phyloP scores from a whole-genome alignment of 1,140 invertebrate genomes.

The Monochamus saltuarius region DNA sequence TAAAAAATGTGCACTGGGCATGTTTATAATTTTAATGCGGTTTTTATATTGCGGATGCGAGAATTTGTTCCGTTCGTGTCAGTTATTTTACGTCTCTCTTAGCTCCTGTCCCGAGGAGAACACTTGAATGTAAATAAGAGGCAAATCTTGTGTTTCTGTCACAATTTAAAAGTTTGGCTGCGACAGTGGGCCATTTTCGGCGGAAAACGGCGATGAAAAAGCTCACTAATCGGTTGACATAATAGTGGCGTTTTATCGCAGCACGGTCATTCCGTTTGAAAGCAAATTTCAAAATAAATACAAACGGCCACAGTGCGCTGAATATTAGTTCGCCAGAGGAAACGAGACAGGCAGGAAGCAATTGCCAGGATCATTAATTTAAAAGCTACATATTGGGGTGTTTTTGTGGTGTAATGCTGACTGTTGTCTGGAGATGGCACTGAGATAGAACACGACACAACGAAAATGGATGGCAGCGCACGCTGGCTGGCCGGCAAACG shows the following conservation, averaged over 20 bases:
- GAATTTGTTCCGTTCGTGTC: too few relatives aligned
- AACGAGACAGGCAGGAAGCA: conserved; percentile 48
- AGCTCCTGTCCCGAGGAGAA: too few relatives aligned
- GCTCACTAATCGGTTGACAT: conserved; percentile 35
- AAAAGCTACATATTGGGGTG: conserved; percentile 54
- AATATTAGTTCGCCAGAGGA: conserved; percentile 46
- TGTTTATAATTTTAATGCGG: too few relatives aligned
- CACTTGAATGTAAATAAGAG: too few relatives aligned
- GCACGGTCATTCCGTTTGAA: conserved; percentile 38
- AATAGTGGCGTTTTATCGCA: conserved; percentile 46
- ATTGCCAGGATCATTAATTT: conserved; percentile 54
- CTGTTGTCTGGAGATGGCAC: conserved; percentile 54
- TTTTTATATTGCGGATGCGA: too few relatives aligned
- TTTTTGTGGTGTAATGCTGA: conserved; percentile 54
- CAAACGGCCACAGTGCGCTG: conserved; percentile 38
- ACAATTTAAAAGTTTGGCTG: too few relatives aligned
- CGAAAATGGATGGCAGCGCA: conserved; percentile 47
- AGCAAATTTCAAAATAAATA: conserved; percentile 53
- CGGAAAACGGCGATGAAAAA: neutral
- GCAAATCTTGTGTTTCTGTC: too few relatives aligned
- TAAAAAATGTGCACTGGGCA: too few relatives aligned
- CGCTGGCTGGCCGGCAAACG: conserved; percentile 34
- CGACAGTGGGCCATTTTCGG: too few relatives aligned
- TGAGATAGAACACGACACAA: conserved; percentile 52
- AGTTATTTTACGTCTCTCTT: too few relatives aligned